phyloP scores from a whole-genome alignment of 2,113 vertebrate species.

The Phylloscopus whistleri region DNA sequence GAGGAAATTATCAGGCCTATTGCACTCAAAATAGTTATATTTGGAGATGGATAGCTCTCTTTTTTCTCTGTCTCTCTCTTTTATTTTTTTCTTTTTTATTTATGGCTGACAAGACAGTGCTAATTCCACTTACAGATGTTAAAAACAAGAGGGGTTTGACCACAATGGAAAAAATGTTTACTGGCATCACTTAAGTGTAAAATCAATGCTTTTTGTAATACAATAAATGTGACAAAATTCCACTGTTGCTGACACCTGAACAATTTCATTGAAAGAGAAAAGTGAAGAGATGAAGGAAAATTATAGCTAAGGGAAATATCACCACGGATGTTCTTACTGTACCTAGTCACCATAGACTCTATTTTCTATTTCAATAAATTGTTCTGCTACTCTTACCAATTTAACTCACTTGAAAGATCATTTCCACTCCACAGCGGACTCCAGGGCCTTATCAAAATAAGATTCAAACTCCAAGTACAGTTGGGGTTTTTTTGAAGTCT shows the following conservation, averaged over 20 bases:
- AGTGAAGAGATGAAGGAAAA: neutral
- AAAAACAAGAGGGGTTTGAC: neutral
- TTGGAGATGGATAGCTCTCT: neutral
- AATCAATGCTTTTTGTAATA: slow-evolving; percentile 21
- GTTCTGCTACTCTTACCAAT: neutral
- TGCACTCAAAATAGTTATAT: neutral
- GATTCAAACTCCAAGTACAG: neutral
- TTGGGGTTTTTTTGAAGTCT: neutral
- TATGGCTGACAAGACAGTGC: neutral
- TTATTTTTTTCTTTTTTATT: neutral
- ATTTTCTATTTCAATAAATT: neutral
- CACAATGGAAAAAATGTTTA: slow-evolving; percentile 1
- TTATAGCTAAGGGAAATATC: neutral
- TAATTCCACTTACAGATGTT: slow-evolving; percentile 9
- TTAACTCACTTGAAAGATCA: neutral
- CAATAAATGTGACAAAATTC: neutral
- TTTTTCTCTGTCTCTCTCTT: neutral
- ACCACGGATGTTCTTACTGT: neutral
- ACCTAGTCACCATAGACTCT: neutral
- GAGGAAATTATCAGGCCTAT: neutral
- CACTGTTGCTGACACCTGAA: neutral
- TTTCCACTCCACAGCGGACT: neutral
- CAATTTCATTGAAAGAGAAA: neutral
- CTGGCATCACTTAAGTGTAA: neutral
- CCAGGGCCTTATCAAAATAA: neutral